phyloP scores from a whole-genome alignment of 2,113 vertebrate genomes.

The Varanus komodoensis region DNA sequence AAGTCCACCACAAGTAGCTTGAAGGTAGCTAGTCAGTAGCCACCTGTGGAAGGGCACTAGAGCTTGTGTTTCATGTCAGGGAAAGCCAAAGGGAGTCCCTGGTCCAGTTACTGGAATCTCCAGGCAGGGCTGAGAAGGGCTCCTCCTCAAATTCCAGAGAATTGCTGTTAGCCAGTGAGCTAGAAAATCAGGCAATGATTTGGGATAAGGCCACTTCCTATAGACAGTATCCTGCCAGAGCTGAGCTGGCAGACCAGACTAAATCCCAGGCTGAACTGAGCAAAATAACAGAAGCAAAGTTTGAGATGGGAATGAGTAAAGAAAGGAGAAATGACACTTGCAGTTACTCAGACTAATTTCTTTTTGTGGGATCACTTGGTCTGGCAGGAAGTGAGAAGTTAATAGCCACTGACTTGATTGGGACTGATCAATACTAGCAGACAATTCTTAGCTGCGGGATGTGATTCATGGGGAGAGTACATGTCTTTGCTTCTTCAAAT shows the following conservation, averaged over 20 bases:
- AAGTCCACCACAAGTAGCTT: too few relatives aligned
- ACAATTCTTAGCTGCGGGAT: not conserved
- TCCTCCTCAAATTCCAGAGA: not conserved
- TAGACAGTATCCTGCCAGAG: not conserved
- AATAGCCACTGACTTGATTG: not conserved
- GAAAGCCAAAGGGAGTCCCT: not conserved
- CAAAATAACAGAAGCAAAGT: not conserved
- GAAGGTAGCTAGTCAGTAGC: not conserved
- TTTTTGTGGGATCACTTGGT: not conserved
- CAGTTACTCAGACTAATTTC: not conserved
- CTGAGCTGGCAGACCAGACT: not conserved
- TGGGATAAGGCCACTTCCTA: not conserved
- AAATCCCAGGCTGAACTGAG: not conserved
- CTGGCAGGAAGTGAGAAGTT: not conserved
- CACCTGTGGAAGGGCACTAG: not conserved
- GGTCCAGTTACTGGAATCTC: not conserved
- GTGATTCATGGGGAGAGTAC: not conserved
- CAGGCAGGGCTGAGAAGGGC: not conserved
- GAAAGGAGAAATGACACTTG: not conserved
- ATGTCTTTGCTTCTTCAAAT: not conserved
- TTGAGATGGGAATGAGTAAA: not conserved
- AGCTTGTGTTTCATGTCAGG: not conserved
- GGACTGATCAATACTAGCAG: not conserved
- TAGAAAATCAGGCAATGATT: not conserved
- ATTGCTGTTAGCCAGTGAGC: not conserved